Evolutionary conservation across 2,797 vertebrate genomes (phyloP), one percentile per base, ranked within the genome.

Genomic region (Lacerta agilis): DNA sequence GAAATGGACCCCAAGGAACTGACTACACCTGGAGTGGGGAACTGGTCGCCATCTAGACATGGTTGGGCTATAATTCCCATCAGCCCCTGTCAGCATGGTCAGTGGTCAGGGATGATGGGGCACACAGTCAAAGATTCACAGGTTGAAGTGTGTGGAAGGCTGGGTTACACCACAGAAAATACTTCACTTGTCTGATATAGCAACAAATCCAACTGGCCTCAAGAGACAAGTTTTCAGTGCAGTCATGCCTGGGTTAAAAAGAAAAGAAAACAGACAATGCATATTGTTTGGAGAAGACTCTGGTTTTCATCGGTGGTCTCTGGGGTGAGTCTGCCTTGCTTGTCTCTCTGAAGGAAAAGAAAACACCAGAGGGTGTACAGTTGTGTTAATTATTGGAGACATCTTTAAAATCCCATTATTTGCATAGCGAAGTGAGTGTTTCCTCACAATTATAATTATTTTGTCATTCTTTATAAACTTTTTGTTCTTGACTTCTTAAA

Each of bases 311-410:
- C 90, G 72, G 15, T 38, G 80, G 90, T 96, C 95, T 92, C 95
- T 90, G 92, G 94, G 85, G 93, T 94, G 17, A 45, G 45, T 91
- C 88, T 91, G 86, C 94, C 86, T 91, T 86, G 89, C 93, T 90
- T 85, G 38, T 91, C 86, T 95, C 93, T 91, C 92, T 82, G 89
- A 94, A 95, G 93, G 93, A 89, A 41, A 55, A 81, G 61, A 76
- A 85, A 95, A 90, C 88, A 93, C 94, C 91, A 91, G 92, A 94
- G 94, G 93, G 92, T 94, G 93, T 93, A 45, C 33, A 90, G 84
- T 92, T 92, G 72, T 86, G 86, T 93, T 96, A 96, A 95, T 94
- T 93, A 89, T 90, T 91, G 91, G 89, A 91, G 88, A 92, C 89
- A 58, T 92, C 91, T 90, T 45, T 76, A 55, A 94, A 93, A 82